Conservation (phyloP, 2,113 vertebrate species). For the Sula dactylatra region DNA sequence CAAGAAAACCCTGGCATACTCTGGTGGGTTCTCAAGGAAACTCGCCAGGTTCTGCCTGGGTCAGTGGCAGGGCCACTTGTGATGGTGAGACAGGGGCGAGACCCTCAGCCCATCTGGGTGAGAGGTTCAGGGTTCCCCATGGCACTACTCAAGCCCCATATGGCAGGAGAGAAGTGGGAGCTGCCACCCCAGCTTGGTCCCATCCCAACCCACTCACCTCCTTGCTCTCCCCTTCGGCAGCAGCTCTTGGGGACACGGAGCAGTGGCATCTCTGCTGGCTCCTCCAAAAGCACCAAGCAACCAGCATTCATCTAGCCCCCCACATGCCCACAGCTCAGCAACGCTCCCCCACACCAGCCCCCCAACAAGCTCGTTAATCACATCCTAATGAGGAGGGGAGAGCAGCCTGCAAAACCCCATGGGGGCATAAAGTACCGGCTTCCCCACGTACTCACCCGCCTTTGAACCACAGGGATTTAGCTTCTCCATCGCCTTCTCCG, state of each 20-base stretch:
- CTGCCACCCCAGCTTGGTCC: neutral
- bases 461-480: constrained; percentile 95
- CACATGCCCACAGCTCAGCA: neutral
- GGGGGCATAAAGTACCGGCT: neutral
- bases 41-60: neutral
- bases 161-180: neutral
- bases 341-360: neutral
- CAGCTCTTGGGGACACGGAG: neutral
- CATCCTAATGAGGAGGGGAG: neutral
- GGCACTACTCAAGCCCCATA: neutral
- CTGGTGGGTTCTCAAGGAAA: neutral
- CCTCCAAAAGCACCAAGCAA: neutral
- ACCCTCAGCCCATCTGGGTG: accelerated
- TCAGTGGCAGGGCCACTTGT: neutral
- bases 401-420: neutral
- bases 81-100: neutral
- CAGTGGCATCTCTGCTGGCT: neutral
- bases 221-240: neutral
- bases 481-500: constrained; percentile 84
- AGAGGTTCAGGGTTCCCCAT: neutral
- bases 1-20: neutral
- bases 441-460: constrained; percentile 84
- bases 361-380: neutral
- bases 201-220: neutral
- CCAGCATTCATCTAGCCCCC: neutral